These are phyloP conservation scores for Mus caroli DNA, from an alignment of 2,797 vertebrate genomes.

Conservation along the genomic window DNA sequence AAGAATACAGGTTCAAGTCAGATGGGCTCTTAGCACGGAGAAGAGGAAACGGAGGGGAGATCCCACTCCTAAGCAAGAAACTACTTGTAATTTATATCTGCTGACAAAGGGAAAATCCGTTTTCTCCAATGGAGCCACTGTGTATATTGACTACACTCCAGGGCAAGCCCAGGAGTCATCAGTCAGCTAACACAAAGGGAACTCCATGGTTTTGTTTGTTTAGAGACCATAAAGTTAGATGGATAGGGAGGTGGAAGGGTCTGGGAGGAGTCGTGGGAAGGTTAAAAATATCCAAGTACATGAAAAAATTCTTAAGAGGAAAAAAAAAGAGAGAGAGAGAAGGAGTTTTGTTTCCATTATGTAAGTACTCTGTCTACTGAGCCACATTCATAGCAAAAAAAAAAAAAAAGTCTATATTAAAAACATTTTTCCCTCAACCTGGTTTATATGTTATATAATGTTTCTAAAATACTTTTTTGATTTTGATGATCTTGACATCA, in stretches of 20 bases:
- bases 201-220: background rate
- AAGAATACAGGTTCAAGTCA: background rate
- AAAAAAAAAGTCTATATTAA: background rate
- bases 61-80: background rate
- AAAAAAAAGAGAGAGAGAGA: background rate
- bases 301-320: background rate
- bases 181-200: background rate
- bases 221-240: background rate
- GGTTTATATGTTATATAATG: background rate
- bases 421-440: background rate
- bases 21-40: background rate
- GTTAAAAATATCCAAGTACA: no score
- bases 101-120: background rate
- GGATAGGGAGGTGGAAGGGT: background rate
- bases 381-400: background rate
- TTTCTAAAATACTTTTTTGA: conserved; percentile 16
- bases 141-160: background rate
- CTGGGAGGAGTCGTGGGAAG: background rate
- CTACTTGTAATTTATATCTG: background rate
- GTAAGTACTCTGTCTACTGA: background rate
- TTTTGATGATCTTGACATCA: conserved; percentile 14
- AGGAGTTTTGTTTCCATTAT: background rate
- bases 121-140: background rate
- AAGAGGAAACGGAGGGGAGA: background rate
- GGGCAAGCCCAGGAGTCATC: background rate